These are phyloP conservation scores for Serinus canaria DNA, from an alignment of 2,113 vertebrate genomes.

Conservation along the genomic window DNA sequence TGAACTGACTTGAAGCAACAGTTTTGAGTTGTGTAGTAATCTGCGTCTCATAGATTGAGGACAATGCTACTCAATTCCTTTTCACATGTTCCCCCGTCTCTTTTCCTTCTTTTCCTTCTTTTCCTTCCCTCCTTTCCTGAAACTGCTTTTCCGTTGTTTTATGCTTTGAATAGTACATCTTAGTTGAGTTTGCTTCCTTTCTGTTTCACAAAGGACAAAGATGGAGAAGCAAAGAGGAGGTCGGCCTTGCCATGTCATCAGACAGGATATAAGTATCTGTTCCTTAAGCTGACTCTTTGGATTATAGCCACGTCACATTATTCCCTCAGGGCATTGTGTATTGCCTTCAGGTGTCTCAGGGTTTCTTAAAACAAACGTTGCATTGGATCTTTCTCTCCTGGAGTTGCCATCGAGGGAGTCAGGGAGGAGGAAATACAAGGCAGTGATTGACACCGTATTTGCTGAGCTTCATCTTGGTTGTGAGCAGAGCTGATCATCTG, in stretches of 20 bases:
- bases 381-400: conserved; percentile 7
- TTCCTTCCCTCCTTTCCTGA: background rate
- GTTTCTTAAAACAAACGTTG: background rate
- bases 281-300: background rate
- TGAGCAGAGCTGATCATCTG: background rate
- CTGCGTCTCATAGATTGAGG: background rate
- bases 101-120: background rate
- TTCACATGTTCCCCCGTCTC: background rate
- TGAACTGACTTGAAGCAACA: background rate
- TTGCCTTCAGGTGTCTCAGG: background rate
- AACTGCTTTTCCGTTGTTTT: background rate
- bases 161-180: background rate
- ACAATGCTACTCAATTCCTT: background rate
- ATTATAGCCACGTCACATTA: background rate
- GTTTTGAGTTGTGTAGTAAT: background rate
- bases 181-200: background rate
- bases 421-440: background rate
- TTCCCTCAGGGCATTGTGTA: background rate
- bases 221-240: background rate
- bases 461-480: background rate
- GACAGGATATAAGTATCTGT: background rate
- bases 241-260: fast-evolving
- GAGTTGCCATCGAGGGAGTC: background rate
- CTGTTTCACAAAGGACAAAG: background rate
- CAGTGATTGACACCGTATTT: background rate